Evolutionary conservation across 92 coral and sea anemone species (phyloP).

Genomic region (Muricea muricata): DNA sequence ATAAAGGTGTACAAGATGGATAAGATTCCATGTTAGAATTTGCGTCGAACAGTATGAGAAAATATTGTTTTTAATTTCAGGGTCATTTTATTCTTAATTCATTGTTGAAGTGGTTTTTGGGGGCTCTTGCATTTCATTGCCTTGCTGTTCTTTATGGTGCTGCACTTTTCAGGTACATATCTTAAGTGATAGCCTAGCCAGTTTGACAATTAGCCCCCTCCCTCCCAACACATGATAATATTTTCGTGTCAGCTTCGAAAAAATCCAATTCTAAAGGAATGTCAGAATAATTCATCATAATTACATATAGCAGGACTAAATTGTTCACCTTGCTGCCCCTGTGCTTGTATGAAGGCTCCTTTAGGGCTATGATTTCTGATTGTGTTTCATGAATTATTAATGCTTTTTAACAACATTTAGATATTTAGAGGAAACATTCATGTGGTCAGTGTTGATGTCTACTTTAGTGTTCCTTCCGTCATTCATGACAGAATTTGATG

Average conservation of each 20-base stretch:
- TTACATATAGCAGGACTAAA: too few relatives aligned
- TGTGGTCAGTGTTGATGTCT: slow-evolving; percentile 83
- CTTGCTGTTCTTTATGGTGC: slow-evolving; percentile 92
- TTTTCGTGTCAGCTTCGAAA: too few relatives aligned
- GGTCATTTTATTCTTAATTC: slow-evolving; percentile 3
- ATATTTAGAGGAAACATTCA: slow-evolving; percentile 86
- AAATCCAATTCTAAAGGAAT: too few relatives aligned
- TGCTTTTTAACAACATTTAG: slow-evolving; percentile 45
- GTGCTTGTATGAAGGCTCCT: too few relatives aligned
- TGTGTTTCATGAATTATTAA: neutral
- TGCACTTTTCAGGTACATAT: slow-evolving; percentile 76
- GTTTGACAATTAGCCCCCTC: too few relatives aligned
- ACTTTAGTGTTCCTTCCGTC: slow-evolving; percentile 74
- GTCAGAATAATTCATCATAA: too few relatives aligned
- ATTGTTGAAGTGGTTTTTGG: slow-evolving; percentile 25
- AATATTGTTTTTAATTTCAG: neutral
- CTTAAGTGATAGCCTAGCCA: too few relatives aligned
- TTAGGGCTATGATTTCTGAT: neutral
- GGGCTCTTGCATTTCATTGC: slow-evolving; percentile 61
- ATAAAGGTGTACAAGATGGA: too few relatives aligned
- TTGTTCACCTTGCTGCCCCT: too few relatives aligned
- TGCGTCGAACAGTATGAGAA: too few relatives aligned
- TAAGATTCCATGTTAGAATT: too few relatives aligned
- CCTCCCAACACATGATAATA: too few relatives aligned
- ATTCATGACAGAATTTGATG: slow-evolving; percentile 70